Evolutionary conservation across 2,888 invertebrate genomes (phyloP).

Genomic region (Lepeophtheirus nordmannii): DNA sequence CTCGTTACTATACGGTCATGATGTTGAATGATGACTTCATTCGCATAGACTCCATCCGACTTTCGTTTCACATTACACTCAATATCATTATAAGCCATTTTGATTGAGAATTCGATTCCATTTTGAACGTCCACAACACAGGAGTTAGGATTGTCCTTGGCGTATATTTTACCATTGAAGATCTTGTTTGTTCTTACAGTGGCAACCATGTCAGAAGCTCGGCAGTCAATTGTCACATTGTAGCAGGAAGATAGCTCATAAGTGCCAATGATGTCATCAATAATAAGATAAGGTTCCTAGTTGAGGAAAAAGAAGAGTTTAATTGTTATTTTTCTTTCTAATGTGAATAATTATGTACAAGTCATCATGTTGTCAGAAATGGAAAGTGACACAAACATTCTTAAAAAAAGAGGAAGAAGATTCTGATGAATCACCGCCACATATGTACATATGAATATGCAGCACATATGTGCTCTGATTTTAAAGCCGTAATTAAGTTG

Average conservation of each 20-base stretch:
- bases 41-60: slow-evolving; percentile 66
- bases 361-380: too few relatives aligned
- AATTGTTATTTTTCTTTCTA: not conserved
- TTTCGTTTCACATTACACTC: slow-evolving; percentile 84
- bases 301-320: not conserved
- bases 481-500: too few relatives aligned
- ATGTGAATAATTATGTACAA: too few relatives aligned
- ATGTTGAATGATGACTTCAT: slow-evolving; percentile 57
- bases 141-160: slow-evolving; percentile 36
- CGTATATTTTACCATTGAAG: slow-evolving; percentile 39
- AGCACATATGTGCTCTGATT: too few relatives aligned
- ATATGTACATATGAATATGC: too few relatives aligned
- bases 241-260: slow-evolving; percentile 84
- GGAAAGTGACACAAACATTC: too few relatives aligned
- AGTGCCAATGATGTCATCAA: slow-evolving; percentile 36
- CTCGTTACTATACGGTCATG: slow-evolving; percentile 37
- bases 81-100: slow-evolving; percentile 25
- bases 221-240: slow-evolving; percentile 80
- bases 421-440: too few relatives aligned
- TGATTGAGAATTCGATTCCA: slow-evolving; percentile 41
- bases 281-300: slow-evolving; percentile 23
- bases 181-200: slow-evolving; percentile 35
- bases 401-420: too few relatives aligned
- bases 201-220: slow-evolving; percentile 36
- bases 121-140: slow-evolving; percentile 43